Conservation (phyloP, 2,113 vertebrate genomes). For the Xenus cinereus region DNA sequence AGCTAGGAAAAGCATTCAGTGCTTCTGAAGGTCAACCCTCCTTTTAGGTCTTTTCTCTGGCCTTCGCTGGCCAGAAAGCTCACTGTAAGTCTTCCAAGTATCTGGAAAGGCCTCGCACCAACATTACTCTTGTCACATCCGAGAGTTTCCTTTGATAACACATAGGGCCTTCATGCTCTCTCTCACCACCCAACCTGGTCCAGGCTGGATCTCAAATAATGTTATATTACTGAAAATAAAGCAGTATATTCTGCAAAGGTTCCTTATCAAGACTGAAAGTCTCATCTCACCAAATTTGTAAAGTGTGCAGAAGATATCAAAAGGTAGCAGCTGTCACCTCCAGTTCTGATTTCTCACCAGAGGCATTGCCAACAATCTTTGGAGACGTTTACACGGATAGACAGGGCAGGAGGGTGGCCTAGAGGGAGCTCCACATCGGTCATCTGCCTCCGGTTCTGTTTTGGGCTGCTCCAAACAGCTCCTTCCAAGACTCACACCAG, state of each 20-base stretch:
- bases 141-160: not conserved
- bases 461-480: not conserved
- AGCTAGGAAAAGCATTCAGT: not conserved
- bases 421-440: not conserved
- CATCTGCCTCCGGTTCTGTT: not conserved
- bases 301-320: not conserved
- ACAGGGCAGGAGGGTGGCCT: not conserved
- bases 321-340: constrained; percentile 11
- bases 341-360: not conserved
- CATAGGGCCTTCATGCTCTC: not conserved
- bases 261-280: not conserved
- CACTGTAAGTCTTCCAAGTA: not conserved
- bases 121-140: not conserved
- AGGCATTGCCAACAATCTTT: not conserved
- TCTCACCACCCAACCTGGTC: not conserved
- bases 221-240: not conserved
- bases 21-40: not conserved
- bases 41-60: not conserved
- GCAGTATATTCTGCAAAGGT: not conserved
- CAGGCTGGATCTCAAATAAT: not conserved
- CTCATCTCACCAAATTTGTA: not conserved
- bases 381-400: not conserved
- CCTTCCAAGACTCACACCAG: not conserved
- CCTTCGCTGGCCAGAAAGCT: not conserved
- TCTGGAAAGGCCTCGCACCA: not conserved